A percentile compares a stretch with the other conserved stretches of the same genome.
Evolutionary conservation across 2,888 invertebrate genomes (phyloP).

Genomic region (Tetranychus piercei): DNA sequence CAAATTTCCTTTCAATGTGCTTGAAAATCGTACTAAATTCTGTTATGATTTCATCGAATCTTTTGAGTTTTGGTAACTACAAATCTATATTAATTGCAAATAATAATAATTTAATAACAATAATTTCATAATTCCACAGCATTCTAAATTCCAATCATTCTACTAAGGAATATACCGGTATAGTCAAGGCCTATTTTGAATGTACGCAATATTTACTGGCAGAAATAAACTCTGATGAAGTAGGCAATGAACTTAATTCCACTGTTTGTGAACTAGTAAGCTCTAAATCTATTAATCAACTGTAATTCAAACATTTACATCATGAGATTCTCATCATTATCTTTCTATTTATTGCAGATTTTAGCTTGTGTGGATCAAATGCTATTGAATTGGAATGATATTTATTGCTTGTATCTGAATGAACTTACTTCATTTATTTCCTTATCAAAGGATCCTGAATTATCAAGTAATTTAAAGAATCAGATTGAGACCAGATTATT

Average conservation of each 20-base stretch:
- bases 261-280: neutral
- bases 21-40: constrained; percentile 38
- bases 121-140: neutral
- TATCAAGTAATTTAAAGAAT: neutral
- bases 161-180: constrained; percentile 45
- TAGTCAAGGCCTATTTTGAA: constrained; percentile 51
- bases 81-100: constrained; percentile 5
- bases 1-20: constrained; percentile 41
- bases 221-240: constrained; percentile 3
- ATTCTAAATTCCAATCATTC: neutral
- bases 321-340: neutral
- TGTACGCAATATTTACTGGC: constrained; percentile 48
- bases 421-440: neutral
- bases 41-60: constrained; percentile 49
- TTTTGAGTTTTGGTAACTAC: constrained; percentile 44
- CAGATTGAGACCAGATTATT: neutral
- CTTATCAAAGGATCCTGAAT: neutral
- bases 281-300: neutral
- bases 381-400: neutral
- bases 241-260: neutral
- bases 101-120: neutral
- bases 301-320: neutral
- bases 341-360: neutral
- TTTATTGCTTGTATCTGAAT: neutral
- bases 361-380: neutral